A percentile compares a stretch with the other conserved stretches of the same genome.
Conservation (phyloP, 2,113 vertebrate genomes). For the Lates calcarifer region DNA sequence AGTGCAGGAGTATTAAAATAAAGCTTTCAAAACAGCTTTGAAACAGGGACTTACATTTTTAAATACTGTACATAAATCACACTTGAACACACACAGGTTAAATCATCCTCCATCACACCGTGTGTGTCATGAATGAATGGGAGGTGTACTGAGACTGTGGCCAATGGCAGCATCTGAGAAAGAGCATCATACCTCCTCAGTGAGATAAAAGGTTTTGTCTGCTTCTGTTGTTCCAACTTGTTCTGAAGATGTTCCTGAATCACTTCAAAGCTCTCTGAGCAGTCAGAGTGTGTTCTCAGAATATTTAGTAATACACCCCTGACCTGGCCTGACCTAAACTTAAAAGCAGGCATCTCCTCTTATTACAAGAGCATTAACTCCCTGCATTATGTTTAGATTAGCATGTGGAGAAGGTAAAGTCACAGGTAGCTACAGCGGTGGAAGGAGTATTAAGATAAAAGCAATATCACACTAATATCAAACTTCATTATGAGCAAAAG, state of each 20-base stretch:
- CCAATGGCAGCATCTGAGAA: conserved; percentile 24
- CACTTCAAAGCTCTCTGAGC: conserved; percentile 56
- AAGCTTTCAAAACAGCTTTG: background rate
- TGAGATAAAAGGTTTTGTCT: conserved; percentile 51
- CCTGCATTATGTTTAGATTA: conserved; percentile 12
- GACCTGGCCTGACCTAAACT: conserved; percentile 28
- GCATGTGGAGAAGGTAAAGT: background rate
- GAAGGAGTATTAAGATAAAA: background rate
- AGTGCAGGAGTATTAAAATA: background rate
- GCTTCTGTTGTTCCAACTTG: background rate
- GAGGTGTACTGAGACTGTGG: conserved; percentile 21
- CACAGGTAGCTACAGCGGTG: background rate
- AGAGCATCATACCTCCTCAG: conserved; percentile 10
- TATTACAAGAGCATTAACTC: conserved; percentile 29
- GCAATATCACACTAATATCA: background rate
- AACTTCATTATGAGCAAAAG: too few species aligned
- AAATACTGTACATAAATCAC: background rate
- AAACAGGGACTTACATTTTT: background rate
- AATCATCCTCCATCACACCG: background rate
- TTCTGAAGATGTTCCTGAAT: conserved; percentile 15
- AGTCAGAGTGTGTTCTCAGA: conserved; percentile 26
- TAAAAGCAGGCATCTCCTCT: conserved; percentile 15
- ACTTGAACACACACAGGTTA: background rate
- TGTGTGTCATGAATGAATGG: conserved; percentile 22
- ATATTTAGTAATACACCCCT: conserved; percentile 51